A percentile compares a stretch with the other conserved stretches of the same genome.
These are phyloP conservation scores for Leuciscus waleckii DNA, from an alignment of 2,797 vertebrate genomes.

Conservation along the genomic window DNA sequence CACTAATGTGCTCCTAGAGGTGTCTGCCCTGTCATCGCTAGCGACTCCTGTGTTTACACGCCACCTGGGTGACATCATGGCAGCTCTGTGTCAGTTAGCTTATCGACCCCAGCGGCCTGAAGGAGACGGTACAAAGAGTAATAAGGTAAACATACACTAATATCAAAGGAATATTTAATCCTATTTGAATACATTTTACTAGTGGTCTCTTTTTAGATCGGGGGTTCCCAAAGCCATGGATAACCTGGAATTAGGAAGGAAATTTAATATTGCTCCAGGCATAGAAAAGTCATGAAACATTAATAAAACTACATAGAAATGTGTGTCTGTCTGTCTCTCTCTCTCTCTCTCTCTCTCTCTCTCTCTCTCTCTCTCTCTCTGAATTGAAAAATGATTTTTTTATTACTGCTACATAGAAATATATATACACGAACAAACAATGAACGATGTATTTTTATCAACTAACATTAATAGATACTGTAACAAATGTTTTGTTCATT, in stretches of 20 bases:
- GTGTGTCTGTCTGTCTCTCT: too few relatives aligned
- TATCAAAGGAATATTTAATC: neutral
- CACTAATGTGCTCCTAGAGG: constrained; percentile 74
- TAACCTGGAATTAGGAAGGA: neutral
- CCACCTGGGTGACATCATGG: constrained; percentile 89
- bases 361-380: too few relatives aligned
- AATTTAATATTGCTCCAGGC: neutral
- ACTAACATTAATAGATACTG: too few relatives aligned
- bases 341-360: too few relatives aligned
- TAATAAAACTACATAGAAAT: neutral
- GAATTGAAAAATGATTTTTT: too few relatives aligned
- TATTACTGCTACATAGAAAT: too few relatives aligned
- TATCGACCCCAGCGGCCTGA: constrained; percentile 77
- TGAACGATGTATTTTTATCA: too few relatives aligned
- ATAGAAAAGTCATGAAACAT: neutral
- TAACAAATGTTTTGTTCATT: too few relatives aligned
- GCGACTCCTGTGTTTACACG: constrained; percentile 82
- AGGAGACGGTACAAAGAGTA: constrained; percentile 50
- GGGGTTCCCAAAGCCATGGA: neutral
- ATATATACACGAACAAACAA: too few relatives aligned
- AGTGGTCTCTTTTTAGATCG: neutral
- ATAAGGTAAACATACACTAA: constrained; percentile 62
- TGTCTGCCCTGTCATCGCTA: constrained; percentile 77
- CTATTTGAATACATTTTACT: neutral
- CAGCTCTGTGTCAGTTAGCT: constrained; percentile 87